Conservation (phyloP, 1,140 invertebrate species). For the Periplaneta americana region DNA sequence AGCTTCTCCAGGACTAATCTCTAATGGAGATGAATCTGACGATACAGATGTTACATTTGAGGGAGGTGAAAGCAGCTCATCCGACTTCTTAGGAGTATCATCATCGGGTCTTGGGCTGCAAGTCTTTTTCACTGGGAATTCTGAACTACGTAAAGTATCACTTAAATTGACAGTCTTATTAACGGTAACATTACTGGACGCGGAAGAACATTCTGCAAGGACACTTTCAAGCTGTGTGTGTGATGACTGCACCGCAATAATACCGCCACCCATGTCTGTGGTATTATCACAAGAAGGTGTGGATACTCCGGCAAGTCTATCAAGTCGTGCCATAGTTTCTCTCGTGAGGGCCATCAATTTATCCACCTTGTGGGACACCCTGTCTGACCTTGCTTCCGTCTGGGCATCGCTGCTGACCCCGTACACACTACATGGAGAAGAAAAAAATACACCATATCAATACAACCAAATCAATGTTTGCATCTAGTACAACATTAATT, state of each 20-base stretch:
- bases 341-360: conserved; percentile 57
- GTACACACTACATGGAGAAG: conserved; percentile 32
- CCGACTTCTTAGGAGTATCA: neutral
- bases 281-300: neutral
- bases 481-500: no score
- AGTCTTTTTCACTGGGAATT: neutral
- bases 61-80: neutral
- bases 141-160: neutral
- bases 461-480: neutral
- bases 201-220: neutral
- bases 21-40: neutral
- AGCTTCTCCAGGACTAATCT: neutral
- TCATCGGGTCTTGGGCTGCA: neutral
- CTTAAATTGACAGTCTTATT: neutral
- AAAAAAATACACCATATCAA: neutral
- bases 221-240: neutral
- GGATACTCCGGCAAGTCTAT: conserved; percentile 50
- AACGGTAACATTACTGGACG: neutral
- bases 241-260: neutral
- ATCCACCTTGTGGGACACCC: conserved; percentile 54
- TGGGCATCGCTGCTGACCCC: conserved; percentile 28
- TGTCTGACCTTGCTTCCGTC: conserved; percentile 27
- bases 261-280: neutral
- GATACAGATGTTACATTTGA: neutral
- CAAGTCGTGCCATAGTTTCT: conserved; percentile 59